Percentiles rank a stretch among this genome's conserved stretches.
These are phyloP conservation scores for Papilio machaon DNA, from an alignment of 1,140 invertebrate species.

Conservation along the genomic window DNA sequence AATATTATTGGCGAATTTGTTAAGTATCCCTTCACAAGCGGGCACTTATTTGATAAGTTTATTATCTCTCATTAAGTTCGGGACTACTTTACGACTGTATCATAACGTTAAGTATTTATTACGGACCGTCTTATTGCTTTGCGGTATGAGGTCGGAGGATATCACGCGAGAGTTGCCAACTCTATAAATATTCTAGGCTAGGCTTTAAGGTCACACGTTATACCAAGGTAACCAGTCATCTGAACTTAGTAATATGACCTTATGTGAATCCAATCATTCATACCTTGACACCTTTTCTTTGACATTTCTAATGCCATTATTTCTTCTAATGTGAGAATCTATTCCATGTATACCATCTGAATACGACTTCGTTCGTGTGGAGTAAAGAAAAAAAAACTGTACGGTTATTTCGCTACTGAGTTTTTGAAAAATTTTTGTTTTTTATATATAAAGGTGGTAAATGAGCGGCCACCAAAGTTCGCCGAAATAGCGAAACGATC, in stretches of 20 bases:
- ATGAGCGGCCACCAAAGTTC: too few species aligned
- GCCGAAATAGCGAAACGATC: too few species aligned
- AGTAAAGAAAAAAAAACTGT: too few species aligned
- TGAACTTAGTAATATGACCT: constrained; percentile 17
- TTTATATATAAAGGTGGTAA: too few species aligned
- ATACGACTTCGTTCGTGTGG: background rate
- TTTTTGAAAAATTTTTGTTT: too few species aligned
- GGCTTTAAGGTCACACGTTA: constrained; percentile 30
- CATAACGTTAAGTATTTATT: constrained; percentile 36
- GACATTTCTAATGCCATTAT: background rate
- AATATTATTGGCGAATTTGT: background rate
- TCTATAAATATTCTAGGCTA: constrained; percentile 38
- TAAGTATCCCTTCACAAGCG: background rate
- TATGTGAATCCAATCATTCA: constrained; percentile 8
- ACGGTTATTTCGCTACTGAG: too few species aligned
- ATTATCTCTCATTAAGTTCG: constrained; percentile 23
- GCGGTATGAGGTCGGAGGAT: constrained; percentile 37
- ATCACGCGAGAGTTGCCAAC: constrained; percentile 34
- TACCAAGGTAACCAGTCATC: constrained; percentile 33
- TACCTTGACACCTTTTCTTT: constrained; percentile 1
- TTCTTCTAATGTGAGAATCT: background rate
- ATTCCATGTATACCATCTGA: background rate
- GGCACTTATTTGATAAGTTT: background rate
- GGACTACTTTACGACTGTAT: constrained; percentile 13
- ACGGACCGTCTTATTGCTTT: constrained; percentile 32